These are phyloP conservation scores for Myiotriccus ornatus DNA, from an alignment of 2,797 vertebrate species.

Conservation along the genomic window DNA sequence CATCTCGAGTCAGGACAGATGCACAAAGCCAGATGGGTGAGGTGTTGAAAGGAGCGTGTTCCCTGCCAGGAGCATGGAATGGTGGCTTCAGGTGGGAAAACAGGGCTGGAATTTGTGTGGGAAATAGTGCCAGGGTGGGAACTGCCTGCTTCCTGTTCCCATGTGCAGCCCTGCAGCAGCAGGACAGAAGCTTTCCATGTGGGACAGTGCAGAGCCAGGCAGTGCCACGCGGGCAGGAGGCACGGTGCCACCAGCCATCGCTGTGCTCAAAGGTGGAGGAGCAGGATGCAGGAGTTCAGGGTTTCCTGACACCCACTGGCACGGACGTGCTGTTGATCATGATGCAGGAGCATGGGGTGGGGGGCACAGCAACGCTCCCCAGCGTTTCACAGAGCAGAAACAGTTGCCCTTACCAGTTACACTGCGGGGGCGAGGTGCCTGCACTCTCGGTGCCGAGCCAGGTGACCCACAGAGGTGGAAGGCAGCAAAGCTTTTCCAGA, in stretches of 20 bases:
- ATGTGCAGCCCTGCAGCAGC: neutral
- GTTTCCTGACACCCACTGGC: neutral
- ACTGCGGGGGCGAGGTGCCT: neutral
- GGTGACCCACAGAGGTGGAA: conserved; percentile 3
- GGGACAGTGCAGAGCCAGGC: neutral
- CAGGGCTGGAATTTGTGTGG: neutral
- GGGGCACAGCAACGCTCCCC: neutral
- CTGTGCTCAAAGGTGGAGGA: neutral
- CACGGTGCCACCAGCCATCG: accelerated
- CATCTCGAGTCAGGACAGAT: neutral
- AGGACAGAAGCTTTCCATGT: neutral
- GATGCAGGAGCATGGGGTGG: neutral
- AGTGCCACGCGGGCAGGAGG: neutral
- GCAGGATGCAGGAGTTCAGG: neutral
- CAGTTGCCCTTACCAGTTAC: neutral
- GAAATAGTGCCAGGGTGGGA: neutral
- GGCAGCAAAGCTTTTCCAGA: conserved; percentile 60
- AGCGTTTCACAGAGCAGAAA: accelerated
- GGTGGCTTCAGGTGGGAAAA: conserved; percentile 11
- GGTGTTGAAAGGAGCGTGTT: neutral
- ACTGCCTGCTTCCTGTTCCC: neutral
- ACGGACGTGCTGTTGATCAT: neutral
- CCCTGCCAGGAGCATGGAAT: neutral
- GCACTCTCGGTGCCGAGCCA: accelerated
- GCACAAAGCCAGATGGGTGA: neutral